Conservation (phyloP, 2,888 invertebrate species). For the Labia minor region DNA sequence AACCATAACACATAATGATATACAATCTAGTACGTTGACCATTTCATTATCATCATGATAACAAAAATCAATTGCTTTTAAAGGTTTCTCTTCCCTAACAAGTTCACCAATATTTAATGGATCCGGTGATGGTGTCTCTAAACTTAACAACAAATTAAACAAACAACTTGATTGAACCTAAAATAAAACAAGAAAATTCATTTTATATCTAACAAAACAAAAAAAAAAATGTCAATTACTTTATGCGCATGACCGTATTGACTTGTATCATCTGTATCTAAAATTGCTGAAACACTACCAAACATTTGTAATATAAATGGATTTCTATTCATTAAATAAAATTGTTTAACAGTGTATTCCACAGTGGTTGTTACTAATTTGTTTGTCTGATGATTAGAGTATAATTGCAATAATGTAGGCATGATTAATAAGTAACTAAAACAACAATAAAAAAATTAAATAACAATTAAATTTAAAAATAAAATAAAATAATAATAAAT, state of each 20-base stretch:
- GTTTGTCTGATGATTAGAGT: conserved; percentile 96
- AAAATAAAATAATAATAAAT: not conserved
- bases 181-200: conserved; percentile 23
- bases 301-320: conserved; percentile 99
- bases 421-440: conserved; percentile 84
- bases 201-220: conserved; percentile 23
- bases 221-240: conserved; percentile 39
- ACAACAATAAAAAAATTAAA: conserved; percentile 21
- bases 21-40: conserved; percentile 91
- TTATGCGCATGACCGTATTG: conserved; percentile 86
- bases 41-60: conserved; percentile 97
- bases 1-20: conserved; percentile 98
- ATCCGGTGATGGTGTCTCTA: conserved; percentile 90
- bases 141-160: conserved; percentile 78
- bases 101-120: conserved; percentile 85
- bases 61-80: conserved; percentile 95
- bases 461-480: not conserved
- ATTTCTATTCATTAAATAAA: conserved; percentile 94
- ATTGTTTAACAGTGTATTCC: conserved; percentile 96
- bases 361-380: conserved; percentile 88
- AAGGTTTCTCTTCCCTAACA: conserved; percentile 80
- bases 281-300: conserved; percentile 90
- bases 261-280: conserved; percentile 82
- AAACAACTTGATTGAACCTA: conserved; percentile 82
- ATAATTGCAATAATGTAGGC: conserved; percentile 92